These are phyloP conservation scores for Mechanitis messenoides DNA, from an alignment of 2,888 invertebrate species.

Conservation along the genomic window DNA sequence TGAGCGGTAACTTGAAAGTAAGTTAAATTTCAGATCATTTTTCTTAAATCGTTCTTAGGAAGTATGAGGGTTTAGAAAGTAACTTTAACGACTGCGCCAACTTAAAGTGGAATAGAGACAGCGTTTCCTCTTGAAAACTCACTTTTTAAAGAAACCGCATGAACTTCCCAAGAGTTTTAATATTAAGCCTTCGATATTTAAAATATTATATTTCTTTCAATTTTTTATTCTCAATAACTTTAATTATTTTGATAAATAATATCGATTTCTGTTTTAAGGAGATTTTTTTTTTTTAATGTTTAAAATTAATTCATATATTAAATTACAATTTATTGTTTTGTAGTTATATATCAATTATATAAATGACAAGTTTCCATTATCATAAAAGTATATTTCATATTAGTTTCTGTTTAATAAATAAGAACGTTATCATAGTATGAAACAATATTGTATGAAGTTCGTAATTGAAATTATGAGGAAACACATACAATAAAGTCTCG, in stretches of 20 bases:
- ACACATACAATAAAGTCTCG: slow-evolving; percentile 46
- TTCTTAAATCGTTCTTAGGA: slow-evolving; percentile 21
- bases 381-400: too few relatives aligned
- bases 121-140: slow-evolving; percentile 15
- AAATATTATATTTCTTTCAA: too few relatives aligned
- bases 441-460: slow-evolving; percentile 24
- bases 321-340: too few relatives aligned
- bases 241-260: too few relatives aligned
- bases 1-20: slow-evolving; percentile 12
- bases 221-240: too few relatives aligned
- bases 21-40: slow-evolving; percentile 24
- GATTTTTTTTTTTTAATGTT: neutral
- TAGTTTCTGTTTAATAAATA: too few relatives aligned
- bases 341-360: too few relatives aligned
- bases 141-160: slow-evolving; percentile 9
- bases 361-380: too few relatives aligned
- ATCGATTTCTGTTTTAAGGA: neutral
- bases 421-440: neutral
- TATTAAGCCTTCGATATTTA: too few relatives aligned
- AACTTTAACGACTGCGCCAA: slow-evolving; percentile 21
- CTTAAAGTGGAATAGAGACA: slow-evolving; percentile 17
- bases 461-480: slow-evolving; percentile 44
- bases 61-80: slow-evolving; percentile 23
- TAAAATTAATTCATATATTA: too few relatives aligned
- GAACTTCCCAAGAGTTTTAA: neutral